Base-by-base conservation (phyloP, 2,888 invertebrate species). In the Spilarctia lutea region DNA sequence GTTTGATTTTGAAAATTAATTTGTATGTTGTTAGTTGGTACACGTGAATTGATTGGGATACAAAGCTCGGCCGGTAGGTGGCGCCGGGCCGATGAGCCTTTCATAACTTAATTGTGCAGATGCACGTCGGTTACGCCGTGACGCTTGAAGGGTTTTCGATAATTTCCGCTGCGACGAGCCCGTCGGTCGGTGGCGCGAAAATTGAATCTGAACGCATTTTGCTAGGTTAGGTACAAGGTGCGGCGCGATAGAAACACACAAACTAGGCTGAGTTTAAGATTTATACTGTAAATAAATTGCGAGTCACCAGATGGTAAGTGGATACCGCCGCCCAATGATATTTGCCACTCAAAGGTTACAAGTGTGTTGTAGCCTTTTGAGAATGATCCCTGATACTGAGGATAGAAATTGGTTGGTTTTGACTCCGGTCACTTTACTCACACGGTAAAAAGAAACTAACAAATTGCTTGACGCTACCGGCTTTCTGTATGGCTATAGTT, bases 161-260 rank as follows among this genome's bases (percentile, higher is more conserved):
- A 87, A 89, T 89, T 85, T 88, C 89, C 88, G 88, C 73, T 78
- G 79, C 79, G 81, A 80, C 79, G 73, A 77, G 24, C 24, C 52
- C 52, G 52, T 24, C 80, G 76, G 79, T 80, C 76, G 74, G 66
- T 79, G 79, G 69, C 73, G 78, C 74, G 81, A 85, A 85, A 88
- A 87, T 87, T 85, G 87, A 86, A 87, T 89, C 78, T 77, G 78
- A 70, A 74, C 71, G 72, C 76, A 75, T 81, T 52, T 81, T 78
- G 76, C 75, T 45, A 42, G 73, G 72, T 73, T 68, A 68, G 66
- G 60, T 70, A 45, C 65, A 65, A 69, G 39, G 73, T 68, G 65
- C 45, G 24, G n/a, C 10, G 42, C 45, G 10, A 33, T 33, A 24
- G 30, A 20, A 20, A 65, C 42, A 67, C 18, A 52, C n/a, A 52